A percentile compares a stretch with the other conserved stretches of the same genome.
Conservation (phyloP, 2,888 invertebrate genomes). For the Andrena hattorfiana region DNA sequence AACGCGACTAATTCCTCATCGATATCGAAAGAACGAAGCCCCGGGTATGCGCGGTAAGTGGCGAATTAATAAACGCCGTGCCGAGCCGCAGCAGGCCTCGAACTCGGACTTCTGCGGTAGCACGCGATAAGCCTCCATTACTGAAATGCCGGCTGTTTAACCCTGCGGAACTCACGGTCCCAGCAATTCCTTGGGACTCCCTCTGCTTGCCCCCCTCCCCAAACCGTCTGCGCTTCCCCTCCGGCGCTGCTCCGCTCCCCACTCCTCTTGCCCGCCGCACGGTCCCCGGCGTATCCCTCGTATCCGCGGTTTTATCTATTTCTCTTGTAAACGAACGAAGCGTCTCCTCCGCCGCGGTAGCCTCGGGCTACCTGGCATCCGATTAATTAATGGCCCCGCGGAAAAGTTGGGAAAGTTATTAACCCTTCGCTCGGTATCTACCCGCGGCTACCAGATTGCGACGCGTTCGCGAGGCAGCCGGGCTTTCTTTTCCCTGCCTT, state of each 20-base stretch:
- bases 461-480: background rate
- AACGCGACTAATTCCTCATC: constrained; percentile 68
- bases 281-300: constrained; percentile 21
- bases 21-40: constrained; percentile 62
- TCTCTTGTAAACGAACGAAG: constrained; percentile 28
- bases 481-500: constrained; percentile 44
- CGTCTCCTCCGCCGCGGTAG: constrained; percentile 34
- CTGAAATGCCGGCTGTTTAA: constrained; percentile 78
- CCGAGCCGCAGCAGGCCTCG: constrained; percentile 14
- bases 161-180: constrained; percentile 68
- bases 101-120: constrained; percentile 75
- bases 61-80: constrained; percentile 78
- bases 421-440: constrained; percentile 52
- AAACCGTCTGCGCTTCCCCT: background rate
- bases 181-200: constrained; percentile 38
- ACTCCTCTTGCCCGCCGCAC: constrained; percentile 4
- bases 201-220: background rate
- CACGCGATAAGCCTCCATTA: constrained; percentile 80
- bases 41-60: constrained; percentile 72
- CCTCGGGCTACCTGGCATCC: constrained; percentile 48
- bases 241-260: background rate
- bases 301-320: constrained; percentile 54
- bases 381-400: constrained; percentile 61
- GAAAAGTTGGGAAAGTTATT: constrained; percentile 60
- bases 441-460: constrained; percentile 42